Evolutionary conservation across 2,113 vertebrate species (phyloP), one percentile per base, ranked within the genome.

Genomic region (Halichoeres trimaculatus): DNA sequence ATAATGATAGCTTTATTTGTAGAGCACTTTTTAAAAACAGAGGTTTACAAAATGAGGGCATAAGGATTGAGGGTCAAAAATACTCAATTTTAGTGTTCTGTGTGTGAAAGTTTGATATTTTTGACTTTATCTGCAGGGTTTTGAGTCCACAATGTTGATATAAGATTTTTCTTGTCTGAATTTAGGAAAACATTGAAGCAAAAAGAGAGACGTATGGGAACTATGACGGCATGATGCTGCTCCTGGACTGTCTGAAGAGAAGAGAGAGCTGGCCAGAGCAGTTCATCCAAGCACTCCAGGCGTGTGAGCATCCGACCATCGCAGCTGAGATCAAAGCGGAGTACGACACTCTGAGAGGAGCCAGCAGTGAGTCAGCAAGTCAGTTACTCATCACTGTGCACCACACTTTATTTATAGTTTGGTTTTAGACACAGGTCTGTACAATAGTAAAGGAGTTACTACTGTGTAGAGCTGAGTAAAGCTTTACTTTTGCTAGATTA

Each of bases 261-360:
- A 75, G 93, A 20, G 88, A 94, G n/a, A 92, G 89, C 60, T 94
- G 94, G 94, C 86, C 89, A 0, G 88, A 93, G 20, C 66, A 94
- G 61, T 92, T 94, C 48, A 93, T 94, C 30, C 2, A 14, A 2
- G 93, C 89, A 0, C 82, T 94, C 0, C 81, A 76, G 38, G 64
- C 22, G 8, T 92, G 85, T 67, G 90, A 92, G 40, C 80, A 91
- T 0, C 0, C 0, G 0, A 3, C 0, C 0, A 34, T 94, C 4
- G 91, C 93, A 16, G 50, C 68, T 16, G 84, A 88, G 10, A 71
- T 94, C 23, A 61, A 70, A 45, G 54, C 16, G 0, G 83, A 69
- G 38, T 94, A 94, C 80, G 16, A 90, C 38, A 0, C 76, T 55
- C 84, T 94, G 55, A 89, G 19, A 48, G 43, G 19, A 50, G 41